Percentiles rank a stretch among this genome's conserved stretches.
Evolutionary conservation across 1,140 invertebrate species (phyloP).

Genomic region (Ylistrum balloti): DNA sequence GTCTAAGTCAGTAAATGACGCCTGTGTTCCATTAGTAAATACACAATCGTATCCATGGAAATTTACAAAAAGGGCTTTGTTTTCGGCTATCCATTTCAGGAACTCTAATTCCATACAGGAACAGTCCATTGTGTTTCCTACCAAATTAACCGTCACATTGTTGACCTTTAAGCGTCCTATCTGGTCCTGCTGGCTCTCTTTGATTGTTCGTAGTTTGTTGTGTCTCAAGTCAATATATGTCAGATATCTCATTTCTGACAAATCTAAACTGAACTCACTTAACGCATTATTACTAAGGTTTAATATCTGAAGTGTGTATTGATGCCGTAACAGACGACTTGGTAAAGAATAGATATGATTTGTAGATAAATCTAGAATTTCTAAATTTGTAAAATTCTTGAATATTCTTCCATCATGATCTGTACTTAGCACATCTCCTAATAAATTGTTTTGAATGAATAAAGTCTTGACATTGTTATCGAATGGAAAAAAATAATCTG

Average conservation of each 20-base stretch:
- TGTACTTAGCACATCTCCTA: slow-evolving; percentile 41
- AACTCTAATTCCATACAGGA: slow-evolving; percentile 47
- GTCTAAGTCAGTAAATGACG: background rate
- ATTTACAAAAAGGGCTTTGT: background rate
- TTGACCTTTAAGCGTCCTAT: background rate
- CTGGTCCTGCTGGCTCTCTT: background rate
- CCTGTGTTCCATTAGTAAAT: background rate
- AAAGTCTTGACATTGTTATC: slow-evolving; percentile 20
- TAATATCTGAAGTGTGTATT: background rate
- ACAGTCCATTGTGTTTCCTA: slow-evolving; percentile 43
- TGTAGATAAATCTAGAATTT: slow-evolving; percentile 37
- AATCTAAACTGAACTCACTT: background rate
- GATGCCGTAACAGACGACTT: background rate
- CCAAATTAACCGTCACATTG: slow-evolving; percentile 46
- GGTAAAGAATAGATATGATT: slow-evolving; percentile 49
- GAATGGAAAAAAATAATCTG: slow-evolving; percentile 40
- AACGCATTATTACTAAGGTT: slow-evolving; percentile 43
- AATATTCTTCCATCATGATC: slow-evolving; percentile 52
- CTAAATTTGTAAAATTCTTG: slow-evolving; percentile 22
- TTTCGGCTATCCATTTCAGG: slow-evolving; percentile 45
- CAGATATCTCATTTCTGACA: background rate
- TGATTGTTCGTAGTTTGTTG: slow-evolving; percentile 25
- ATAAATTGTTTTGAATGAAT: slow-evolving; percentile 44
- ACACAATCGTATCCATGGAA: background rate
- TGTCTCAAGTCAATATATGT: slow-evolving; percentile 54